Evolutionary conservation across 1,140 invertebrate species (phyloP).

Genomic region (Drosophila parabipectinata): DNA sequence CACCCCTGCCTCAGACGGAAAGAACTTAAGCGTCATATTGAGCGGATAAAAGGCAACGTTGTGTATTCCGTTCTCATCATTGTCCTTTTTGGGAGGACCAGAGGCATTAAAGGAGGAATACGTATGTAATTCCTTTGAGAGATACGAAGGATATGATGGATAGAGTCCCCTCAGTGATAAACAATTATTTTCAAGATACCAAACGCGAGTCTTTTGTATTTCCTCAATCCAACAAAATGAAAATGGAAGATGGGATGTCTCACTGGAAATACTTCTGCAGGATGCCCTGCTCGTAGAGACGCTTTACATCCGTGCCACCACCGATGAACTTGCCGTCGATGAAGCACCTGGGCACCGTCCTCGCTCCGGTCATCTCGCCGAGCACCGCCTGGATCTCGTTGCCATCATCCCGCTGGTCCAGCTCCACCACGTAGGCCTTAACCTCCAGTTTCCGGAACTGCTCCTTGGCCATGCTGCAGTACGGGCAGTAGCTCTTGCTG

Average conservation of each 20-base stretch:
- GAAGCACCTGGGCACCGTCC: conserved; percentile 95
- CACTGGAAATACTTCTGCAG: conserved; percentile 82
- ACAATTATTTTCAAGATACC: neutral
- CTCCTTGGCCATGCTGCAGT: conserved; percentile 93
- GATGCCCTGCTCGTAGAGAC: conserved; percentile 89
- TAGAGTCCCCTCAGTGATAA: neutral
- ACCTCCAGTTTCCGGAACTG: conserved; percentile 90
- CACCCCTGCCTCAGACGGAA: neutral
- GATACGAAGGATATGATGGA: neutral
- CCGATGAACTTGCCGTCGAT: conserved; percentile 95
- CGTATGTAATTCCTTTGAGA: neutral
- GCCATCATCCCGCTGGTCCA: conserved; percentile 91
- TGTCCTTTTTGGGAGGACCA: conserved; percentile 1
- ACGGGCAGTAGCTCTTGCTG: conserved; percentile 95
- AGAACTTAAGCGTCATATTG: conserved; percentile 48
- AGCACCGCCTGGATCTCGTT: conserved; percentile 92
- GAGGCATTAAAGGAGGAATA: neutral
- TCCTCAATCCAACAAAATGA: neutral
- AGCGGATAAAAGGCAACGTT: conserved; percentile 44
- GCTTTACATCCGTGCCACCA: conserved; percentile 94
- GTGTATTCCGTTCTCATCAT: conserved; percentile 6
- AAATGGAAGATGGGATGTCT: neutral
- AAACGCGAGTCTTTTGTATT: conserved; percentile 8
- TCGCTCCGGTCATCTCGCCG: conserved; percentile 91
- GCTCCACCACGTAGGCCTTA: conserved; percentile 89